These are phyloP conservation scores for Forbesichthys agassizii DNA, from an alignment of 2,113 vertebrate genomes.

Conservation along the genomic window DNA sequence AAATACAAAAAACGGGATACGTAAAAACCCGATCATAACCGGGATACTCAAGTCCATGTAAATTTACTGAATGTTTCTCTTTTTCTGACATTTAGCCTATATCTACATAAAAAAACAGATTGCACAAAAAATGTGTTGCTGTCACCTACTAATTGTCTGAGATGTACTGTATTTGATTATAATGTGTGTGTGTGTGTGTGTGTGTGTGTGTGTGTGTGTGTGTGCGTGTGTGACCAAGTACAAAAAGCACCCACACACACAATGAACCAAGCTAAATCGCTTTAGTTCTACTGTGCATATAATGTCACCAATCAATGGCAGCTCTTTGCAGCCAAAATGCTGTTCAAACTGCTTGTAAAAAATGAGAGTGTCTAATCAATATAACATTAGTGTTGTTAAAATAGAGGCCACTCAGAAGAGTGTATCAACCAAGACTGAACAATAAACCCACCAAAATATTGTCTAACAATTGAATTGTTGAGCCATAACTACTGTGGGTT, in stretches of 20 bases:
- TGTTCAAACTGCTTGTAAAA: conserved; percentile 48
- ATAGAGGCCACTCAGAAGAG: too few relatives aligned
- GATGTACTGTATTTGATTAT: neutral
- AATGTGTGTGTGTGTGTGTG: neutral
- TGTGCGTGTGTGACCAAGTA: conserved; percentile 1
- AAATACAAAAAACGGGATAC: too few relatives aligned
- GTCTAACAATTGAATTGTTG: too few relatives aligned
- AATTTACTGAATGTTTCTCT: neutral
- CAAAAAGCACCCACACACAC: neutral
- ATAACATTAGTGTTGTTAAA: conserved; percentile 29
- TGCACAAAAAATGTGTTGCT: neutral
- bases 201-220: conserved; percentile 6
- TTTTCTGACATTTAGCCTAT: neutral
- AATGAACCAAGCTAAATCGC: neutral
- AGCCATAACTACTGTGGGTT: too few relatives aligned
- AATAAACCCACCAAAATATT: too few relatives aligned
- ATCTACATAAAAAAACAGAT: neutral
- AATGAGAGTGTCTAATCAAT: conserved; percentile 47
- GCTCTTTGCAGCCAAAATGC: conserved; percentile 42
- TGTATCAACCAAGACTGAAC: too few relatives aligned
- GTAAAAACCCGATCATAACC: too few relatives aligned
- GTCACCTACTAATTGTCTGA: neutral
- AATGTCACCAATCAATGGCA: conserved; percentile 28
- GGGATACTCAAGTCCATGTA: too few relatives aligned
- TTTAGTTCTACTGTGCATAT: neutral